phyloP scores from a whole-genome alignment of 2,888 invertebrate genomes.

The Sympetrum striolatum region DNA sequence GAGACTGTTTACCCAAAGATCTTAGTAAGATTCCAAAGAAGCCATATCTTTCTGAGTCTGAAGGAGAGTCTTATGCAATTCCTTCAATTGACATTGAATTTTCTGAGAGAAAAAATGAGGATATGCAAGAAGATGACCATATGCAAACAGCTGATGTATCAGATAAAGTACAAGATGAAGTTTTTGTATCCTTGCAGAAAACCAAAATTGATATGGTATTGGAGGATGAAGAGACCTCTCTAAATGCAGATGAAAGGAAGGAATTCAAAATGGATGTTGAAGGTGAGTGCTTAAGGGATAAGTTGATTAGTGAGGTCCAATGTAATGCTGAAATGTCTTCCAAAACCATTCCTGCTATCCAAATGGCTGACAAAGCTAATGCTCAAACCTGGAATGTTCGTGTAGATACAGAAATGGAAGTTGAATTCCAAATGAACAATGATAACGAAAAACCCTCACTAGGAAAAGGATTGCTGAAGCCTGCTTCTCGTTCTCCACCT shows the following conservation, averaged over 20 bases:
- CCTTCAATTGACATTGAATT: background rate
- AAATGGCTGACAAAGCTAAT: background rate
- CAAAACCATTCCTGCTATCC: background rate
- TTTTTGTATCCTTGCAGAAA: background rate
- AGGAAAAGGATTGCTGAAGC: background rate
- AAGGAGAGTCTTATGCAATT: background rate
- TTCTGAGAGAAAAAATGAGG: background rate
- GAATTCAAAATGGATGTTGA: constrained; percentile 5
- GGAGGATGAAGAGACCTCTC: background rate
- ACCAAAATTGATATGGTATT: background rate
- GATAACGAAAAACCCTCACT: background rate
- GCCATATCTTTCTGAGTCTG: constrained; percentile 21
- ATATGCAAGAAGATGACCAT: background rate
- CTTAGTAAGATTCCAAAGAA: background rate
- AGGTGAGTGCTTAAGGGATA: background rate
- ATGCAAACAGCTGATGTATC: background rate
- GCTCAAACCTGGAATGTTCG: constrained; percentile 11
- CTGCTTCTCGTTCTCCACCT: constrained; percentile 15
- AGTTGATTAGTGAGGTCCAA: background rate
- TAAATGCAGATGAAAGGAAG: background rate
- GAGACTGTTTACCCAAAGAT: constrained; percentile 18
- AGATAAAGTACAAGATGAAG: background rate
- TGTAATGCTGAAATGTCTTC: constrained; percentile 16
- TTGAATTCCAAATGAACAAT: background rate
- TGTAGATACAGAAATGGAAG: constrained; percentile 27